These are phyloP conservation scores for Campaea margaritaria DNA, from an alignment of 2,888 invertebrate genomes.

Conservation along the genomic window DNA sequence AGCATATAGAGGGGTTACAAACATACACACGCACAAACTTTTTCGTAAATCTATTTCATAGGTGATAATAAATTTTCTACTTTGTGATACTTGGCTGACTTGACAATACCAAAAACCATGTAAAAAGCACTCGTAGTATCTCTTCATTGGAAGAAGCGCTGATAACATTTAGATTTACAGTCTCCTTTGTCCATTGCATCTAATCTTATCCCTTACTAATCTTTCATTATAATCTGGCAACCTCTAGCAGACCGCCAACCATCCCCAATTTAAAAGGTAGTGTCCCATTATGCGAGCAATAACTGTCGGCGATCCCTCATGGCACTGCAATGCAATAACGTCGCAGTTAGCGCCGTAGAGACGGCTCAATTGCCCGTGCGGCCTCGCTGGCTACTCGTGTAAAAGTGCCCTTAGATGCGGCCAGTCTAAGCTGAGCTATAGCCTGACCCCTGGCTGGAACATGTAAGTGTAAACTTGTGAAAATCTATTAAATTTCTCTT, in stretches of 20 bases:
- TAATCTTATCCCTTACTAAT: neutral
- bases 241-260: conserved; percentile 22
- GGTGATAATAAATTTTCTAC: too few relatives aligned
- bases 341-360: conserved; percentile 72
- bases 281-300: conserved; percentile 38
- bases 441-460: conserved; percentile 31
- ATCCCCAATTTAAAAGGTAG: conserved; percentile 41
- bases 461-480: too few relatives aligned
- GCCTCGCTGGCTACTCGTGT: conserved; percentile 56
- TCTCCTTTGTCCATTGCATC: neutral
- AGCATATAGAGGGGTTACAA: too few relatives aligned
- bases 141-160: too few relatives aligned
- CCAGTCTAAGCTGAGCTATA: conserved; percentile 48
- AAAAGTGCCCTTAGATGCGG: conserved; percentile 50
- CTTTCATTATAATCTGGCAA: neutral
- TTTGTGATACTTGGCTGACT: too few relatives aligned
- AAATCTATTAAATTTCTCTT: neutral
- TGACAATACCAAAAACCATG: too few relatives aligned
- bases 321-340: conserved; percentile 68
- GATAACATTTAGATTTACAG: too few relatives aligned
- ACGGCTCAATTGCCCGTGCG: conserved; percentile 81
- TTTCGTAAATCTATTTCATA: neutral
- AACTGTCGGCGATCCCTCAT: conserved; percentile 36
- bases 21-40: too few relatives aligned
- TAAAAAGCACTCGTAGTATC: too few relatives aligned